These are phyloP conservation scores for Leptopilina drosophilae DNA, from an alignment of 2,888 invertebrate genomes.

Conservation along the genomic window DNA sequence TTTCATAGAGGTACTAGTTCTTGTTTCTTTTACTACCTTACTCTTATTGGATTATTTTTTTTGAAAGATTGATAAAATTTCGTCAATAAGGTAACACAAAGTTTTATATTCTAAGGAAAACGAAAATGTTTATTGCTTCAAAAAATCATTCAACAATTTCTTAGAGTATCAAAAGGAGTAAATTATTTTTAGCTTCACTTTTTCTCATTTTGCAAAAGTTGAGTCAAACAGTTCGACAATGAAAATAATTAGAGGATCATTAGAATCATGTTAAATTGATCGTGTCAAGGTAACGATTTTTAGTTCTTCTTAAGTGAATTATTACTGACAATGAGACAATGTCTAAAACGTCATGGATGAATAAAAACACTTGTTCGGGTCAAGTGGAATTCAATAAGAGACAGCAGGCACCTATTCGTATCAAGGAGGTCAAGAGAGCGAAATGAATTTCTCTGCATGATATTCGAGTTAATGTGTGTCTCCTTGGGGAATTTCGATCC, in stretches of 20 bases:
- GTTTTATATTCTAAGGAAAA: no score
- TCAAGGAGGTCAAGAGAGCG: slow-evolving; percentile 41
- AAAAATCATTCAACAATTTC: no score
- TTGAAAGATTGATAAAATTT: neutral
- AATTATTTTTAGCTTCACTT: no score
- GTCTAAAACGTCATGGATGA: slow-evolving; percentile 13
- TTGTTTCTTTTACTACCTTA: no score
- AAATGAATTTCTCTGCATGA: slow-evolving; percentile 47
- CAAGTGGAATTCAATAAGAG: slow-evolving; percentile 27
- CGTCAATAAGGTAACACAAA: neutral
- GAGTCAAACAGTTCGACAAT: no score
- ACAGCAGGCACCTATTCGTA: neutral
- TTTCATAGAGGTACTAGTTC: no score
- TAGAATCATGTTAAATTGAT: neutral
- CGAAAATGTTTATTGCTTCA: no score
- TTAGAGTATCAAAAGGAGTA: no score
- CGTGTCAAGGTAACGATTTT: slow-evolving; percentile 2
- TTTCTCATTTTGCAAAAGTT: no score
- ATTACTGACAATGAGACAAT: slow-evolving; percentile 23
- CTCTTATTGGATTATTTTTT: neutral
- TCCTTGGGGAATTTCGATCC: slow-evolving; percentile 50
- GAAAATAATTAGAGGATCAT: neutral
- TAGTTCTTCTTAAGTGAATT: neutral
- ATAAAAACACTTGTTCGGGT: slow-evolving; percentile 25
- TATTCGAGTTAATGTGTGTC: slow-evolving; percentile 34